Base-by-base conservation (phyloP, 2,113 vertebrate genomes). In the Cebidichthys violaceus region DNA sequence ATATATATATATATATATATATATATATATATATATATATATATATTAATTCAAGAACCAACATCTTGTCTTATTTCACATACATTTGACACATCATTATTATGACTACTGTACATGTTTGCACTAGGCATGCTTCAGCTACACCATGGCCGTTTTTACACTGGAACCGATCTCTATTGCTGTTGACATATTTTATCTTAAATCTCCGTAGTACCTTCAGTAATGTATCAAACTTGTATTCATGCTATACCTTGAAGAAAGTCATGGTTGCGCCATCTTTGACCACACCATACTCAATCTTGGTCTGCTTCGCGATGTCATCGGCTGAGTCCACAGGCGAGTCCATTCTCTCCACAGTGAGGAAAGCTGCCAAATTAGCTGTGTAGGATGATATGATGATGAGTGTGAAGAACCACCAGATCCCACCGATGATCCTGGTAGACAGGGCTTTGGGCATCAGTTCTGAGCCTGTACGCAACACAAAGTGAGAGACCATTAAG, bases 361-460 rank as follows among this genome's bases (percentile, higher is more conserved):
- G 96, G 82, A 99, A 99, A 79, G 99, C 99, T 0, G 99, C 98
- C 24, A 99, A 93, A 94, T 99, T 99, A 68, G 99, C 98, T 8
- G 99, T 99, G 89, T 99, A 99, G 81, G 98, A 99, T 11, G 98
- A 99, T 92, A 99, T 99, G 92, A 99, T 99, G 92, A 99, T 99
- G 18, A 99, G 97, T 0, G 99, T 99, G 95, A 99, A 99, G 94
- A 99, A 99, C 98, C 99, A 99, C 99, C 99, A 99, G 93, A 99
- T 99, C 52, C 98, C 98, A 4, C 99, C 99, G 1, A 99, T 99
- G 94, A 99, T 99, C 85, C 99, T 96, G 1, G 99, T 99, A 0
- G 98, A 99, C 77, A 99, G 95, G 9, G 98, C 98, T 93, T 99
- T 99, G 91, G 98, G 98, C 98, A 99, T 99, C 93, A 99, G 92